Base-by-base conservation (phyloP, 1,140 invertebrate species). In the Drosophila eugracilis region DNA sequence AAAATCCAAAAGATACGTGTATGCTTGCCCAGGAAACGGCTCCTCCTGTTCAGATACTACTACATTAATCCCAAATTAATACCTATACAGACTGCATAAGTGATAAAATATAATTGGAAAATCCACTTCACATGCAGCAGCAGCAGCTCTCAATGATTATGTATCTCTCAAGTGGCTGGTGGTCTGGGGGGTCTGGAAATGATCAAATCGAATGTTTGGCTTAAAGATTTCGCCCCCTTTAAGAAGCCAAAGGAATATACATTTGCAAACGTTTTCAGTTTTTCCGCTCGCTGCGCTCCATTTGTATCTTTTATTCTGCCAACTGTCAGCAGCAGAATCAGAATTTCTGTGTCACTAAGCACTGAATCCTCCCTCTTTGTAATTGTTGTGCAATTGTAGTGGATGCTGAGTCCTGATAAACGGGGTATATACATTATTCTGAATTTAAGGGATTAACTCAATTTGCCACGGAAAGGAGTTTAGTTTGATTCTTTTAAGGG, bases 91-190 rank as follows among this genome's bases (percentile, higher is more conserved):
- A 37, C 52, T 47, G 62, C 45, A 73, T 76, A 77, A 81, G 59
- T 69, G 63, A 78, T 83, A 78, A 78, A 70, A 69, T 65, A 47
- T 69, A 75, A 74, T 84, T 70, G 57, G 77, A 75, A 76, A 83
- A 78, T 83, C 69, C 70, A 71, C 79, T 78, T 54, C 30, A 52
- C 10, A 15, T 7, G 9, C 54, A 37, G 22, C 17, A 9, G n/a
- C n/a, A n/a, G n/a, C n/a, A n/a, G n/a, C n/a, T n/a, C 47, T 41
- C n/a, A n/a, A 17, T 41, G 50, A 53, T 53, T 53, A 41, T 21
- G n/a, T 6, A 41, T 21, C 9, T 6, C 37, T 41, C 28, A 30
- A 53, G 30, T 42, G 37, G n/a, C 9, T 1, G 36, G 26, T n/a
- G n/a, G n/a, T n/a, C n/a, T n/a, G n/a, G n/a, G 36, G 30, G 17